A percentile compares a stretch with the other conserved stretches of the same genome.
Evolutionary conservation across 2,888 invertebrate genomes (phyloP).

Genomic region (Drosophila histrio): DNA sequence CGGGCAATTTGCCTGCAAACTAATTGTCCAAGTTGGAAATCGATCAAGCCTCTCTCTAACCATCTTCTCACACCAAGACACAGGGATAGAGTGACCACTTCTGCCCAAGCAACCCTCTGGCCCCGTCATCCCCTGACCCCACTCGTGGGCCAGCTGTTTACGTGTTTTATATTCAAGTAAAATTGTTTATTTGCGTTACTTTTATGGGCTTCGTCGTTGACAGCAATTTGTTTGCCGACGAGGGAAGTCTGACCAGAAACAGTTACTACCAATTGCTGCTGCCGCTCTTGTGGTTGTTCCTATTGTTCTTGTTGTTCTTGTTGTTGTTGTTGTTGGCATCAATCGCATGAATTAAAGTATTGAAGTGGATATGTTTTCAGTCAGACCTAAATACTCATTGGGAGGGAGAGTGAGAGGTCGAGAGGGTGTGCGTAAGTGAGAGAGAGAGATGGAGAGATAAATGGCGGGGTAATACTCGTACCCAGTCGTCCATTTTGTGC

Average conservation of each 20-base stretch:
- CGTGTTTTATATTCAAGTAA: slow-evolving; percentile 61
- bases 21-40: slow-evolving; percentile 67
- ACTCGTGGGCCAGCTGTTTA: slow-evolving; percentile 52
- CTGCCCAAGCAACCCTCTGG: not conserved
- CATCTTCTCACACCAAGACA: slow-evolving; percentile 10
- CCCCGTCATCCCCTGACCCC: not conserved
- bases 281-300: not conserved
- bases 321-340: not conserved
- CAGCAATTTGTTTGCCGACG: slow-evolving; percentile 61
- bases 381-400: not conserved
- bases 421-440: not conserved
- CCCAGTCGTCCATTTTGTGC: too few relatives aligned
- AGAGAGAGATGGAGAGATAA: not conserved
- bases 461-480: too few relatives aligned
- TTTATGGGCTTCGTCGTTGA: slow-evolving; percentile 70
- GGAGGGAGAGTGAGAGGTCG: too few relatives aligned
- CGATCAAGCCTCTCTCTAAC: slow-evolving; percentile 61
- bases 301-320: not conserved
- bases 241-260: slow-evolving; percentile 22
- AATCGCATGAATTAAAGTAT: slow-evolving; percentile 7
- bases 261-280: slow-evolving; percentile 11
- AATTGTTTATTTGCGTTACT: slow-evolving; percentile 74
- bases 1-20: slow-evolving; percentile 71
- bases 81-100: not conserved
- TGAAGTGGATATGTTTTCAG: not conserved